phyloP scores from a whole-genome alignment of 1,140 invertebrate genomes.

The Notospermus geniculatus region DNA sequence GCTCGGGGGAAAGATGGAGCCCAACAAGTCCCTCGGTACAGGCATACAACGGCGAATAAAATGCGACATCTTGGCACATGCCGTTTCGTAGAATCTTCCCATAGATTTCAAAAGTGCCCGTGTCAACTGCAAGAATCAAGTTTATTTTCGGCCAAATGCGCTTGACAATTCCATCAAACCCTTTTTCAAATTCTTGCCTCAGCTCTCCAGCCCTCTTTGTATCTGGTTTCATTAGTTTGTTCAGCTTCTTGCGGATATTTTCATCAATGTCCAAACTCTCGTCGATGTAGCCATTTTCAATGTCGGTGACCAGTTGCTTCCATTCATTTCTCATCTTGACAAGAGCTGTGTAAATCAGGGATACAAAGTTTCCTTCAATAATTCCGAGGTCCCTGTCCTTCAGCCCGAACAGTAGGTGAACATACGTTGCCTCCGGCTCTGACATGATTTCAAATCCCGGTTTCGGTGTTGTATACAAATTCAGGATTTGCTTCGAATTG shows the following conservation, averaged over 20 bases:
- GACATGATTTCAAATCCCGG: slow-evolving; percentile 42
- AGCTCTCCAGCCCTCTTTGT: slow-evolving; percentile 43
- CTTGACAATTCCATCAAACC: slow-evolving; percentile 34
- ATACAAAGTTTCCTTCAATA: slow-evolving; percentile 53
- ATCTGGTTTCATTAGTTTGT: slow-evolving; percentile 39
- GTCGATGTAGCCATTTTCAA: slow-evolving; percentile 39
- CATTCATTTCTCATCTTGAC: slow-evolving; percentile 35
- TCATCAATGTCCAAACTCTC: slow-evolving; percentile 36
- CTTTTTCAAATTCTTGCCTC: slow-evolving; percentile 30
- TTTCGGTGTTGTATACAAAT: slow-evolving; percentile 47
- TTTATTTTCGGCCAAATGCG: slow-evolving; percentile 49
- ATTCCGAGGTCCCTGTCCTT: slow-evolving; percentile 46
- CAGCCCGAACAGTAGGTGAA: slow-evolving; percentile 51
- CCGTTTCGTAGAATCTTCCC: slow-evolving; percentile 32
- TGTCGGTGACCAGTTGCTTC: slow-evolving; percentile 38
- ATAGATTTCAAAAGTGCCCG: slow-evolving; percentile 49
- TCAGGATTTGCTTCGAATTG: slow-evolving; percentile 43
- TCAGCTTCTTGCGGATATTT: slow-evolving; percentile 34
- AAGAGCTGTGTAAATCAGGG: slow-evolving; percentile 46
- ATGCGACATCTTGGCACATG: slow-evolving; percentile 39
- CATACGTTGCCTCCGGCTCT: slow-evolving; percentile 49
- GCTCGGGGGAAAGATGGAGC: slow-evolving; percentile 46
- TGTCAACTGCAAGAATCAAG: slow-evolving; percentile 42
- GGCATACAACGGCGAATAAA: slow-evolving; percentile 53
- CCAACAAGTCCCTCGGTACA: slow-evolving; percentile 53